Evolutionary conservation across 2,113 vertebrate genomes (phyloP).

Genomic region (Isurus oxyrinchus): DNA sequence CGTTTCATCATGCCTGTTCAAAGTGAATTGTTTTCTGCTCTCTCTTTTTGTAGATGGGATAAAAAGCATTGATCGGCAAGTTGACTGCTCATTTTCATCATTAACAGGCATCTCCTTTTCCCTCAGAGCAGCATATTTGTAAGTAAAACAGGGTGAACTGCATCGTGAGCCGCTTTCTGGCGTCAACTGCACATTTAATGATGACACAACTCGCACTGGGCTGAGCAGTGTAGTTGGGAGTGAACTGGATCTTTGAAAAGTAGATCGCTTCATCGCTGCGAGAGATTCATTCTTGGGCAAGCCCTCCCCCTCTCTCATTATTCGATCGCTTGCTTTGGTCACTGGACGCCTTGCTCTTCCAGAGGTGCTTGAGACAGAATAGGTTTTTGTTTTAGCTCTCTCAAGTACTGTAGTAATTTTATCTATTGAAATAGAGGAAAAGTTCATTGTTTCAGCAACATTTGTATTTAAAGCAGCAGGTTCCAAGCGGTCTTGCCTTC

Average conservation of each 20-base stretch:
- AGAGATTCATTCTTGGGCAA: conserved; percentile 43
- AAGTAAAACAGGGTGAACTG: conserved; percentile 72
- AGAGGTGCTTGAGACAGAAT: conserved; percentile 39
- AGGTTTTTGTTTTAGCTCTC: conserved; percentile 62
- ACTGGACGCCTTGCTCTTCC: conserved; percentile 49
- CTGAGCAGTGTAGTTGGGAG: conserved; percentile 70
- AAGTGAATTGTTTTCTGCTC: conserved; percentile 37
- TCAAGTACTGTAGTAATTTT: conserved; percentile 62
- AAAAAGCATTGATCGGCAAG: conserved; percentile 61
- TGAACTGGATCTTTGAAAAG: conserved; percentile 79
- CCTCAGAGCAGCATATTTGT: conserved; percentile 60
- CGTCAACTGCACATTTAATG: conserved; percentile 76
- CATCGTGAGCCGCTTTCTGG: conserved; percentile 66
- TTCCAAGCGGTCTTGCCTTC: conserved; percentile 17
- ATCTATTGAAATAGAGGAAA: conserved; percentile 43
- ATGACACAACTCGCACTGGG: conserved; percentile 78
- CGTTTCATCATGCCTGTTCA: conserved; percentile 43
- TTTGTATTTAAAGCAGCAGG: conserved; percentile 40
- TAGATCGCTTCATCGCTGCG: conserved; percentile 47
- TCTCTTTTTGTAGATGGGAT: conserved; percentile 55
- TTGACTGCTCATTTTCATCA: conserved; percentile 41
- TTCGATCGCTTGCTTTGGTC: conserved; percentile 54
- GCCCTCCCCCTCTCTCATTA: conserved; percentile 54
- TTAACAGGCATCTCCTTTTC: conserved; percentile 42
- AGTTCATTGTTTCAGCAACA: background rate